phyloP scores from a whole-genome alignment of 1,140 invertebrate genomes.

The Diabrotica undecimpunctata region DNA sequence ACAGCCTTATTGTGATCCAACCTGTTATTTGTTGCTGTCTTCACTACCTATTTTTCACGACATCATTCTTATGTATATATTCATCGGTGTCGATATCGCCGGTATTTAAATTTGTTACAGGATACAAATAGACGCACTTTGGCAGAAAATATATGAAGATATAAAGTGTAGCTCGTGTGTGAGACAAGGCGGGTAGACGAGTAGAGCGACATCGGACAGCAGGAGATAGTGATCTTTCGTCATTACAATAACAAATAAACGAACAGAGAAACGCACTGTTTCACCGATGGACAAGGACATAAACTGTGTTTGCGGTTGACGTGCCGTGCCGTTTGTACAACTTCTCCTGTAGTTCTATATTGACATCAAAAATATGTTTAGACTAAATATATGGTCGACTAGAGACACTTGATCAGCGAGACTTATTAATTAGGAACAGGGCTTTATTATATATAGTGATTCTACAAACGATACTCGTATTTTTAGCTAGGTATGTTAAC shows the following conservation, averaged over 20 bases:
- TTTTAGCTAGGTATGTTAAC: too few relatives aligned
- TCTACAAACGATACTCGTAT: too few relatives aligned
- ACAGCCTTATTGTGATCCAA: too few relatives aligned
- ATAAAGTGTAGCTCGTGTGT: conserved; percentile 30
- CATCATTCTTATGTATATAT: conserved; percentile 12
- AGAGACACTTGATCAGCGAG: not conserved
- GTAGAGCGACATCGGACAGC: conserved; percentile 34
- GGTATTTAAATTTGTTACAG: conserved; percentile 21
- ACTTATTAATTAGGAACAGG: too few relatives aligned
- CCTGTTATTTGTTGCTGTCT: not conserved
- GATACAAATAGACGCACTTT: conserved; percentile 9
- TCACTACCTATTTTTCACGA: not conserved
- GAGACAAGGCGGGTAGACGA: conserved; percentile 37
- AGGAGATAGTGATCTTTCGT: conserved; percentile 40
- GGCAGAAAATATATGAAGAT: conserved; percentile 32
- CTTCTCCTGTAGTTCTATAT: not conserved
- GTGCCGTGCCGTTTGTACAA: conserved; percentile 1
- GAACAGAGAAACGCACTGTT: conserved; percentile 37
- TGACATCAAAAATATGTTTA: not conserved
- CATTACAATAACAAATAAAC: conserved; percentile 45
- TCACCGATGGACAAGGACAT: conserved; percentile 30
- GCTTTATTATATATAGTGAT: too few relatives aligned
- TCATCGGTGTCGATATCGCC: conserved; percentile 11
- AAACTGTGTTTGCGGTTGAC: conserved; percentile 30
- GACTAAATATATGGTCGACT: not conserved